Evolutionary conservation across 2,113 vertebrate species (phyloP).

Genomic region (Pteronura brasiliensis): DNA sequence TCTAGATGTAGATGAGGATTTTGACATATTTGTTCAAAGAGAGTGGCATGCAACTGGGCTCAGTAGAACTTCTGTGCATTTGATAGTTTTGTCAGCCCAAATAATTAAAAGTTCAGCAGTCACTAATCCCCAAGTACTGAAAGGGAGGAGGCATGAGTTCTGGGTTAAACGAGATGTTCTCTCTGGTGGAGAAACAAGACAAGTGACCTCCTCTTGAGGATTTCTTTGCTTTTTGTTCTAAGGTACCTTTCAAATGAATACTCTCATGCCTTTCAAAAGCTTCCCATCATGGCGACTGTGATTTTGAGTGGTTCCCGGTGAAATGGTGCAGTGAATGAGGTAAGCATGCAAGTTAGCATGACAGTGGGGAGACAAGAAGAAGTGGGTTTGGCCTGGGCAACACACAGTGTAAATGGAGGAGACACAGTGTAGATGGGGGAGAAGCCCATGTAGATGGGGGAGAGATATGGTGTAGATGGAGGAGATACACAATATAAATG

Average conservation of each 20-base stretch:
- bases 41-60: slow-evolving; percentile 12
- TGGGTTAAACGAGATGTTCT: slow-evolving; percentile 23
- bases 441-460: fast-evolving
- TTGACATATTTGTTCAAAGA: neutral
- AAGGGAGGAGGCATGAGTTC: neutral
- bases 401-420: neutral
- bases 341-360: neutral
- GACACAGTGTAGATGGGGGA: fast-evolving
- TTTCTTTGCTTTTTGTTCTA: neutral
- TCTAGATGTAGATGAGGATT: slow-evolving; percentile 6
- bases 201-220: neutral
- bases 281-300: neutral
- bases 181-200: neutral
- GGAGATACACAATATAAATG: fast-evolving
- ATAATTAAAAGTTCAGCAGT: slow-evolving; percentile 54
- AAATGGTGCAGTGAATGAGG: neutral
- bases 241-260: neutral
- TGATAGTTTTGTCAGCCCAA: slow-evolving; percentile 47
- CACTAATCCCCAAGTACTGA: slow-evolving; percentile 20
- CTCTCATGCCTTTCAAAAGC: neutral
- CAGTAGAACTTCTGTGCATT: neutral
- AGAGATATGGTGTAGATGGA: fast-evolving
- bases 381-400: neutral
- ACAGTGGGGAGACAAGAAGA: neutral
- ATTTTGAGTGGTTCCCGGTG: neutral